These are phyloP conservation scores for Leptinotarsa tumamoca DNA, from an alignment of 2,888 invertebrate genomes.

Conservation along the genomic window DNA sequence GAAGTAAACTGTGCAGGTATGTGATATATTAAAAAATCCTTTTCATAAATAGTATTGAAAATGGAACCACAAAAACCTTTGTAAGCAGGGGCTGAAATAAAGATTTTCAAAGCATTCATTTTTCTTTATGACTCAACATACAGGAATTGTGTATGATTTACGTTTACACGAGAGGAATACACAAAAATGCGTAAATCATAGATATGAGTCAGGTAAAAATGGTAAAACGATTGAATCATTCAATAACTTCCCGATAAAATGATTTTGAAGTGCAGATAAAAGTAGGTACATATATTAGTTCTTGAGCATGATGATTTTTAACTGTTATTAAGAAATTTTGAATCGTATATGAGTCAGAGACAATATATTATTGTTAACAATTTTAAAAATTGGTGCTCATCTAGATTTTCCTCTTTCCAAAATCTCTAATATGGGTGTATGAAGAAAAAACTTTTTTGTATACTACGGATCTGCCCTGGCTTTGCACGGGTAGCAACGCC, in stretches of 20 bases:
- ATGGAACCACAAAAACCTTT: too few relatives aligned
- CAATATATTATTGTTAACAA: not conserved
- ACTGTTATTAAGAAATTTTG: not conserved
- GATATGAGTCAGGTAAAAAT: conserved; percentile 10
- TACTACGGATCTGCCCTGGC: too few relatives aligned
- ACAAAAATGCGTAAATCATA: not conserved
- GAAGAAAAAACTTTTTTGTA: too few relatives aligned
- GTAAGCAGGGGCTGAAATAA: not conserved
- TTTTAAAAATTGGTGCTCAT: too few relatives aligned
- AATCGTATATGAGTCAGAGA: not conserved
- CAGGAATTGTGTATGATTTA: not conserved
- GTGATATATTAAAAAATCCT: too few relatives aligned
- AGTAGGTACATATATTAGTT: not conserved
- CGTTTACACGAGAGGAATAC: not conserved
- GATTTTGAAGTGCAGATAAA: not conserved
- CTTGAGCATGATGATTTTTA: not conserved
- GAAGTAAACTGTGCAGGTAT: too few relatives aligned
- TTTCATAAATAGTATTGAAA: too few relatives aligned
- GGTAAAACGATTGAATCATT: not conserved
- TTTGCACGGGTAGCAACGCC: too few relatives aligned
- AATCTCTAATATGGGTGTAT: too few relatives aligned
- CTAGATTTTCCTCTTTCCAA: too few relatives aligned
- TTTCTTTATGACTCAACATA: not conserved
- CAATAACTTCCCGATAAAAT: not conserved
- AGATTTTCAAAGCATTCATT: not conserved